Evolutionary conservation across 2,888 invertebrate genomes (phyloP).

Genomic region (Pristionchus arcanus): DNA sequence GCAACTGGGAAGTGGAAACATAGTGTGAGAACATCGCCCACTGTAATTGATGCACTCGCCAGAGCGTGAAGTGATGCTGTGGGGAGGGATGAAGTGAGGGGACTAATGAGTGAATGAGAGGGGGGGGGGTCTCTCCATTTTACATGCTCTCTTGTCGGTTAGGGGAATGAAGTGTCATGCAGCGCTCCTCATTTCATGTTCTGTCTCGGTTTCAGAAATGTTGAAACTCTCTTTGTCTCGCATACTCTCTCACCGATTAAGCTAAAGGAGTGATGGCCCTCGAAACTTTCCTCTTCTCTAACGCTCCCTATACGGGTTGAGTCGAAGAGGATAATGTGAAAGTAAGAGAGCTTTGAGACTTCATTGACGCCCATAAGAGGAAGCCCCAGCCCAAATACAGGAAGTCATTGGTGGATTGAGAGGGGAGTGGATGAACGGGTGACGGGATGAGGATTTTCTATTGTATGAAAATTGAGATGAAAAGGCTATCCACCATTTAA

Average conservation of each 20-base stretch:
- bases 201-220: not conserved
- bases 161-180: not conserved
- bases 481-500: no score
- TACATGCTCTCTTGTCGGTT: not conserved
- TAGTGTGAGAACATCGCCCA: not conserved
- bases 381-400: not conserved
- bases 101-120: conserved; percentile 14
- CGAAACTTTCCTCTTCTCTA: no score
- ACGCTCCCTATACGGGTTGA: no score
- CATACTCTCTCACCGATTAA: no score
- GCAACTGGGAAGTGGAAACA: no score
- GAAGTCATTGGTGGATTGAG: not conserved
- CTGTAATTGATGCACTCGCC: not conserved
- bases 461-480: no score
- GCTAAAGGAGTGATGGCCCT: no score
- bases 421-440: not conserved
- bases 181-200: not conserved
- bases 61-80: not conserved
- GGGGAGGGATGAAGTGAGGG: not conserved
- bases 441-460: not conserved
- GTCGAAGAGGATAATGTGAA: no score
- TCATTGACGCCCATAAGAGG: conserved; percentile 10
- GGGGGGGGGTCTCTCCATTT: not conserved
- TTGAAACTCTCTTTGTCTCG: no score
- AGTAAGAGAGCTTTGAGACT: not conserved